Conservation (phyloP, 2,888 invertebrate genomes). For the Hymenopus coronatus region DNA sequence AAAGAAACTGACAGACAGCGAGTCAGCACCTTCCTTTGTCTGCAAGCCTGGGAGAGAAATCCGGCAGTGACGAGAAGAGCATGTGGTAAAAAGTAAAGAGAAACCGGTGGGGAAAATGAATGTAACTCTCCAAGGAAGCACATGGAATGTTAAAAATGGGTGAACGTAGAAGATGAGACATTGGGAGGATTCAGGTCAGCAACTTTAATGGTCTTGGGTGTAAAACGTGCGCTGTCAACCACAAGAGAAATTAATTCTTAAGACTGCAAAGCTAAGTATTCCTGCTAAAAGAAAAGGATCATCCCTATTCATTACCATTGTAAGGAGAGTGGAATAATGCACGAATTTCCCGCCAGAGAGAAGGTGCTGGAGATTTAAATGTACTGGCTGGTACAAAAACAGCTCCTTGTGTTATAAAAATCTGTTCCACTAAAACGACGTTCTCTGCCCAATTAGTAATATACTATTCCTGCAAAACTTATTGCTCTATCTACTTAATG, state of each 20-base stretch:
- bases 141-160: not conserved
- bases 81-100: not conserved
- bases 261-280: not conserved
- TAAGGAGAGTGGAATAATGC: not conserved
- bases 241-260: not conserved
- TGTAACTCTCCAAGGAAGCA: not conserved
- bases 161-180: not conserved
- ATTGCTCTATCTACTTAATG: too few species aligned
- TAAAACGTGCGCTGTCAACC: not conserved
- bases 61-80: not conserved
- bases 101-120: not conserved
- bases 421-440: too few species aligned
- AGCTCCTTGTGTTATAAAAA: too few species aligned
- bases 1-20: conserved; percentile 3
- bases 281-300: not conserved
- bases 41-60: not conserved
- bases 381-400: too few species aligned
- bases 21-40: conserved; percentile 23
- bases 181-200: not conserved
- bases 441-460: too few species aligned
- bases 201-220: not conserved
- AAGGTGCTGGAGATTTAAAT: too few species aligned
- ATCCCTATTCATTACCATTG: not conserved
- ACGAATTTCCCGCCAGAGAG: not conserved
- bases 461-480: too few species aligned